These are phyloP conservation scores for Cyprinodon tularosa DNA, from an alignment of 2,113 vertebrate species.

Conservation along the genomic window DNA sequence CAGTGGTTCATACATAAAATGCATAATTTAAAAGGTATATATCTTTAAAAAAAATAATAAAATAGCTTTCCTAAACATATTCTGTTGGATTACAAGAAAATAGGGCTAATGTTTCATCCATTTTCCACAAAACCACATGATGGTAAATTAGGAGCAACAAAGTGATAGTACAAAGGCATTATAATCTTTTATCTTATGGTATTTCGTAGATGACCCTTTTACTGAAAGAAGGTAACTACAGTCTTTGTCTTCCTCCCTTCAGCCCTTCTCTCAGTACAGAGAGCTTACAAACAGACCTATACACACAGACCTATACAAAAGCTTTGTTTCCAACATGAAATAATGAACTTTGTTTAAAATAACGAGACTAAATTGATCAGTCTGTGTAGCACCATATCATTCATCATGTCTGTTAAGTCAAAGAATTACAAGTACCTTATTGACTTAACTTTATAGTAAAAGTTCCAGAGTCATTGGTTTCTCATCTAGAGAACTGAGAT, in stretches of 20 bases:
- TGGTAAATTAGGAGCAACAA: slow-evolving; percentile 42
- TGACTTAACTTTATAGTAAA: slow-evolving; percentile 13
- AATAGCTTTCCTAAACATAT: slow-evolving; percentile 19
- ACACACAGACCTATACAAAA: background rate
- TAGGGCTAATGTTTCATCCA: slow-evolving; percentile 44
- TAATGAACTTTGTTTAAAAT: slow-evolving; percentile 28
- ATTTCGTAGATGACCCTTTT: slow-evolving; percentile 39
- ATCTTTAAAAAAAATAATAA: background rate
- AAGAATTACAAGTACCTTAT: slow-evolving; percentile 6
- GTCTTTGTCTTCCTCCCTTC: slow-evolving; percentile 44
- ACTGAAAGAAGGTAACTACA: slow-evolving; percentile 32
- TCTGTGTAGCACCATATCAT: slow-evolving; percentile 15
- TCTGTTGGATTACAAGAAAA: background rate
- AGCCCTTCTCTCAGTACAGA: slow-evolving; percentile 26
- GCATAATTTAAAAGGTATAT: too few relatives aligned
- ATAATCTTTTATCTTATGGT: slow-evolving; percentile 10
- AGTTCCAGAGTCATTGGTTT: background rate
- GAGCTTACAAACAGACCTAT: slow-evolving; percentile 38
- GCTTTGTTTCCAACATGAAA: slow-evolving; percentile 59
- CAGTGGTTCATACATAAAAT: too few relatives aligned
- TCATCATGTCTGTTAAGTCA: slow-evolving; percentile 31
- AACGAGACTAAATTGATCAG: slow-evolving; percentile 32
- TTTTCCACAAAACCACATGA: slow-evolving; percentile 34
- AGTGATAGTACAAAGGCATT: slow-evolving; percentile 26
- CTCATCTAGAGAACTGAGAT: slow-evolving; percentile 21